Base-by-base conservation (phyloP, 2,888 invertebrate genomes). In the Desoria tigrina region DNA sequence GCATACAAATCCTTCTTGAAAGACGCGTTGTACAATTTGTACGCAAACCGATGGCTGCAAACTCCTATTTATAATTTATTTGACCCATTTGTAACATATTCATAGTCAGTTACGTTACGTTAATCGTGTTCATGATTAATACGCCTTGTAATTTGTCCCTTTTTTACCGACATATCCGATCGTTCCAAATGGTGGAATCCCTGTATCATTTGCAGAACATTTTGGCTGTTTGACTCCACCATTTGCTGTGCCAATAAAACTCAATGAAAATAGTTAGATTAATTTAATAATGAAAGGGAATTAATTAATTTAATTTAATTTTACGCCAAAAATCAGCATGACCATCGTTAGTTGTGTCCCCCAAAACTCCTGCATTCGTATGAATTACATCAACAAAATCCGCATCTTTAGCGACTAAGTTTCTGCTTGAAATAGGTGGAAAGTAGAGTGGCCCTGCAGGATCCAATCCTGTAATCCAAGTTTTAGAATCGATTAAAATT, bases 301-400 rank as follows among this genome's bases (percentile, higher is more conserved):
- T 39, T 16, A 11, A 39, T 39, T 39, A 32, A 7, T 27, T n/a
- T 27, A 50, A 49, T n/a, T n/a, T n/a, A n/a, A n/a, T n/a, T n/a
- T 3, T 63, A 57, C 56, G 65, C 26, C 49, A 61, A 42, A 65
- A 65, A 42, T 65, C 65, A 9, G 61, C 65, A 50, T 65, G 55
- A 14, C 65, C 65, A 56, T 65, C 65, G 24, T 9, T 26, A 16
- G 61, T 56, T 3, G 4, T 21, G 26, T 61, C 61, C 1, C 65
- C 65, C 1, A 42, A 23, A 23, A 9, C 42, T 26, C 56, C 49
- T 28, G 42, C 27, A 42, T 65, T 65, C 23, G 65, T 37, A 24
- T 65, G 65, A 26, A 65, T 65, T 1, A 65, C 42, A 26, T 65
- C 61, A 1, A 65, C 65, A 61, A 58, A 65, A 4, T 16, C 2